Evolutionary conservation across 2,113 vertebrate genomes (phyloP).

Genomic region (Notiomystis cincta): DNA sequence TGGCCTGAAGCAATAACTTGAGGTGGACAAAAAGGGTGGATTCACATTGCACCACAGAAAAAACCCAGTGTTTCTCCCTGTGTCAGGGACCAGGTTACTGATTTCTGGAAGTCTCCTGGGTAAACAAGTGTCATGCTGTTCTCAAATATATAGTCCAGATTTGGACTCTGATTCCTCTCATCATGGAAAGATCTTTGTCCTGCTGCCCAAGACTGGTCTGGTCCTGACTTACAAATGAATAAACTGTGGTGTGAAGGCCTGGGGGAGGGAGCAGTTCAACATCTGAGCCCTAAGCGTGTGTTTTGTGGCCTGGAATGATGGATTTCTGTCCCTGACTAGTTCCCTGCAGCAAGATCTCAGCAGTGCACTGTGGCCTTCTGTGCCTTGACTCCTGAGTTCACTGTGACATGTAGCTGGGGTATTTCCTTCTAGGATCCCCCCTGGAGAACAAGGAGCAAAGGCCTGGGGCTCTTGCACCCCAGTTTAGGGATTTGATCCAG

Average conservation of each 20-base stretch:
- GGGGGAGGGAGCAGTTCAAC: not conserved
- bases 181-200: not conserved
- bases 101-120: not conserved
- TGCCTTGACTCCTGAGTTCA: not conserved
- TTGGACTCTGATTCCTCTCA: slow-evolving; percentile 1
- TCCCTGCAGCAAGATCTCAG: not conserved
- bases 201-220: not conserved
- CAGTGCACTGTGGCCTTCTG: not conserved
- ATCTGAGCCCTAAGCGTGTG: not conserved
- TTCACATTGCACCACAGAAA: not conserved
- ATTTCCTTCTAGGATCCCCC: not conserved
- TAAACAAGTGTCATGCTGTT: not conserved
- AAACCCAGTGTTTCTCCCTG: accelerated
- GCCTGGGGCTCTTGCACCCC: not conserved
- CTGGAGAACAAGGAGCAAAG: not conserved
- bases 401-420: accelerated
- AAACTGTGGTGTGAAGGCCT: not conserved
- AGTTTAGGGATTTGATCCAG: not conserved
- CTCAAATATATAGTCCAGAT: not conserved
- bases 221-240: not conserved
- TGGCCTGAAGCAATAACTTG: not conserved
- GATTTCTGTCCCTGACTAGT: not conserved
- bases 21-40: not conserved
- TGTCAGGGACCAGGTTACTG: not conserved
- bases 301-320: not conserved